These are phyloP conservation scores for Eustalomyia histrio DNA, from an alignment of 2,888 invertebrate species.

Conservation along the genomic window DNA sequence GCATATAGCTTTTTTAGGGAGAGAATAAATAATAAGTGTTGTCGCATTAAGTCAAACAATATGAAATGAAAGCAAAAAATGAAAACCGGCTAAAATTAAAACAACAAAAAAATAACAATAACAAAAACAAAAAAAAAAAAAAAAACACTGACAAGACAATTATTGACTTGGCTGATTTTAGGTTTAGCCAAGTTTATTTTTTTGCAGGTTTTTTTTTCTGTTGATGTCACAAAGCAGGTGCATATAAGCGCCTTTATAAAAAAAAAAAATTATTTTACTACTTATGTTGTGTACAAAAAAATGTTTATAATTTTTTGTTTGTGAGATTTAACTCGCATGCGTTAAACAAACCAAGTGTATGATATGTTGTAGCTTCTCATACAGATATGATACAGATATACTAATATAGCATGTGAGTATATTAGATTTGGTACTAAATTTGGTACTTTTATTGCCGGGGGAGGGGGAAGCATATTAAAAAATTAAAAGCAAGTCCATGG, in stretches of 20 bases:
- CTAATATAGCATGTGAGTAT: background rate
- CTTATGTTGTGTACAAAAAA: conserved; percentile 16
- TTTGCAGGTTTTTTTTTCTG: conserved; percentile 2
- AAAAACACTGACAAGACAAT: conserved; percentile 48
- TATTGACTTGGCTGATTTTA: conserved; percentile 12
- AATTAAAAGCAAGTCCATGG: too few relatives aligned
- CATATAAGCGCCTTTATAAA: conserved; percentile 36
- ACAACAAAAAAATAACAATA: conserved; percentile 46
- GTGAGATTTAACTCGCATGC: conserved; percentile 53
- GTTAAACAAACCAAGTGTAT: conserved; percentile 44
- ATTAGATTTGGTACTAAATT: background rate
- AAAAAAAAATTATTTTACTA: background rate
- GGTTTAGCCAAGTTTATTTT: conserved; percentile 16
- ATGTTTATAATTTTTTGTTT: conserved; percentile 22
- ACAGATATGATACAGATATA: background rate
- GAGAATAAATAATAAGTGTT: background rate
- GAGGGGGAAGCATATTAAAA: too few relatives aligned
- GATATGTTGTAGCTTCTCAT: conserved; percentile 4
- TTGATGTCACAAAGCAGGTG: conserved; percentile 54
- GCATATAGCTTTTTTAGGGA: background rate
- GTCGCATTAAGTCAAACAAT: conserved; percentile 4
- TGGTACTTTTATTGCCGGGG: background rate
- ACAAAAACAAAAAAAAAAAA: conserved; percentile 17
- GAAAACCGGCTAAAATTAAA: conserved; percentile 52
- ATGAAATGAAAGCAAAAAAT: conserved; percentile 32